Evolutionary conservation across 2,888 invertebrate species (phyloP).

Genomic region (Apamea monoglypha): DNA sequence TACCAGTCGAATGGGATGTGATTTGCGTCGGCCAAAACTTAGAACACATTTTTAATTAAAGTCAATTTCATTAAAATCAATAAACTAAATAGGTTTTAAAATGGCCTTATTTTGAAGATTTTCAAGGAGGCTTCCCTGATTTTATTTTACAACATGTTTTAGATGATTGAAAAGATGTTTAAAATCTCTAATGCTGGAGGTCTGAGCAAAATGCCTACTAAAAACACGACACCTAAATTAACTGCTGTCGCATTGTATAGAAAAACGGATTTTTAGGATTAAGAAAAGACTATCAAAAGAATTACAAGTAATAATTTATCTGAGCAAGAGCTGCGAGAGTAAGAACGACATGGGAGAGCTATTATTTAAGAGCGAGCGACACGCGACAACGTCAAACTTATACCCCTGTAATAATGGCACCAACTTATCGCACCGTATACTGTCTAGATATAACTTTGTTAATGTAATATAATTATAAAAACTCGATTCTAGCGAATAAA

Average conservation of each 20-base stretch:
- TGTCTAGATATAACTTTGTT: constrained; percentile 89
- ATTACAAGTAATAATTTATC: constrained; percentile 8
- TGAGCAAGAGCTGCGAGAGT: constrained; percentile 40
- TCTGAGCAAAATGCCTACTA: constrained; percentile 25
- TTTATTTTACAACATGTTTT: constrained; percentile 48
- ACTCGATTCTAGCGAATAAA: constrained; percentile 89
- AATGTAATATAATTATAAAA: constrained; percentile 86
- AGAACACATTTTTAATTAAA: constrained; percentile 31
- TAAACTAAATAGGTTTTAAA: constrained; percentile 24
- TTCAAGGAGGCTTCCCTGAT: background rate
- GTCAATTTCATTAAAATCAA: constrained; percentile 44
- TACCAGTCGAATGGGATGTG: constrained; percentile 35
- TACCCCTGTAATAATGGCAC: constrained; percentile 91
- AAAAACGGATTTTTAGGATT: constrained; percentile 30
- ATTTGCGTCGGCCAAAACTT: constrained; percentile 29
- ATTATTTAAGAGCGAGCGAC: constrained; percentile 79
- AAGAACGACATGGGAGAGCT: constrained; percentile 55
- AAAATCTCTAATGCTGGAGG: constrained; percentile 38
- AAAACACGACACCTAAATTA: constrained; percentile 28
- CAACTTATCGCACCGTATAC: constrained; percentile 91
- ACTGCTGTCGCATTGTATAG: constrained; percentile 14
- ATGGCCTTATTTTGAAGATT: constrained; percentile 16
- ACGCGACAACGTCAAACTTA: constrained; percentile 84
- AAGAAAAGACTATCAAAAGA: constrained; percentile 43
- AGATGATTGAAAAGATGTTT: constrained; percentile 38